Percentiles rank a stretch among this genome's conserved stretches.
phyloP scores from a whole-genome alignment of 2,797 vertebrate species.

The Australoheros facetus region DNA sequence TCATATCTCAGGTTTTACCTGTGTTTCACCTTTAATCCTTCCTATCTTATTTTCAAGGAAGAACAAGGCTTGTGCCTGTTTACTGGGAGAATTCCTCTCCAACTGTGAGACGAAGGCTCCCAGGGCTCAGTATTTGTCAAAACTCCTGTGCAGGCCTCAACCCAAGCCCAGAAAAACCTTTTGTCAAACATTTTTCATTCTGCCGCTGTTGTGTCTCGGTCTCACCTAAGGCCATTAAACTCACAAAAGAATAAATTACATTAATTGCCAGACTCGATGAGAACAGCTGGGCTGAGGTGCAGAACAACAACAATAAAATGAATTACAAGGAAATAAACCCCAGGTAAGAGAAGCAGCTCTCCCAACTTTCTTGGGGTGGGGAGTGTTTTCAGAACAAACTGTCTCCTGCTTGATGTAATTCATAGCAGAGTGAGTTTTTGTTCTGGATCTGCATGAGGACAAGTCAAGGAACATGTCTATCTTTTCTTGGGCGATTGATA shows the following conservation, averaged over 20 bases:
- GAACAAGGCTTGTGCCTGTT: constrained; percentile 43
- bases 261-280: constrained; percentile 77
- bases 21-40: constrained; percentile 54
- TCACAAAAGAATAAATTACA: constrained; percentile 82
- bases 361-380: constrained; percentile 45
- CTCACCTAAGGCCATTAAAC: constrained; percentile 81
- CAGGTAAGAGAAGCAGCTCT: constrained; percentile 61
- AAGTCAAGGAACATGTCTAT: constrained; percentile 13
- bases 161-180: constrained; percentile 59
- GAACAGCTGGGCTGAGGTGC: constrained; percentile 81
- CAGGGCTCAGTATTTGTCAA: constrained; percentile 65
- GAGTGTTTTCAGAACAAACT: constrained; percentile 42
- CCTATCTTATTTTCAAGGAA: constrained; percentile 36
- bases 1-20: constrained; percentile 40
- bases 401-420: constrained; percentile 27
- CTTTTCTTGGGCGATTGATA: constrained; percentile 28
- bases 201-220: constrained; percentile 71
- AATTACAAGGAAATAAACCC: constrained; percentile 75
- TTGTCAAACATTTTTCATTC: constrained; percentile 70
- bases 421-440: constrained; percentile 7
- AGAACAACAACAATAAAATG: constrained; percentile 74
- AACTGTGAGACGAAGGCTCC: constrained; percentile 51
- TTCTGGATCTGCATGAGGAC: constrained; percentile 2
- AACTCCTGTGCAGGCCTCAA: constrained; percentile 52
- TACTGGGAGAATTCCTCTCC: constrained; percentile 52